These are phyloP conservation scores for Zaprionus ghesquierei DNA, from an alignment of 1,140 invertebrate species.

Conservation along the genomic window DNA sequence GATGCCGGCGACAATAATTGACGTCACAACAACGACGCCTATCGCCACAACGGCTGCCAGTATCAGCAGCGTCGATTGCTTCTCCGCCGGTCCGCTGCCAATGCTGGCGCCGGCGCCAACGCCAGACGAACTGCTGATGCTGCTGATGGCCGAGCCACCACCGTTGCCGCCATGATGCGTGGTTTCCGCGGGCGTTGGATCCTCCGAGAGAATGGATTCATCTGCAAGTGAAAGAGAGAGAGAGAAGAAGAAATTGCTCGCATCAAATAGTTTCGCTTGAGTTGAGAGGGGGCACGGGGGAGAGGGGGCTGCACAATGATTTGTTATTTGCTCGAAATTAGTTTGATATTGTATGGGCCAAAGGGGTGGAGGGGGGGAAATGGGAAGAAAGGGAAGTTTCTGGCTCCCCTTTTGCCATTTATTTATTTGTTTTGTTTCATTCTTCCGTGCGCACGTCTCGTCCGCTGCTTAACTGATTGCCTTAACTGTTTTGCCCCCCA, in stretches of 20 bases:
- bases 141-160: conserved; percentile 20
- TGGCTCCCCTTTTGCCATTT: conserved; percentile 20
- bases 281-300: not conserved
- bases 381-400: not conserved
- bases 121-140: conserved; percentile 40
- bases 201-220: conserved; percentile 81
- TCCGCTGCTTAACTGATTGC: conserved; percentile 66
- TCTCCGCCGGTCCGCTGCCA: conserved; percentile 74
- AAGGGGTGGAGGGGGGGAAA: not conserved
- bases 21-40: conserved; percentile 82
- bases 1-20: conserved; percentile 82
- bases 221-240: conserved; percentile 56
- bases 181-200: conserved; percentile 82
- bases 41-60: conserved; percentile 80
- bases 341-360: conserved; percentile 52
- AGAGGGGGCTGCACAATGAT: conserved; percentile 45
- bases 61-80: conserved; percentile 81
- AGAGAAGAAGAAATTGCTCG: conserved; percentile 29
- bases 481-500: conserved; percentile 40
- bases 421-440: conserved; percentile 39
- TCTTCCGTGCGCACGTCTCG: conserved; percentile 32
- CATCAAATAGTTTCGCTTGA: conserved; percentile 39
- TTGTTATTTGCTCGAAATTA: conserved; percentile 78
- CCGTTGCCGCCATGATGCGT: conserved; percentile 74
- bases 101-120: conserved; percentile 73